Evolutionary conservation across 2,113 vertebrate genomes (phyloP).

Genomic region (Epinephelus fuscoguttatus): DNA sequence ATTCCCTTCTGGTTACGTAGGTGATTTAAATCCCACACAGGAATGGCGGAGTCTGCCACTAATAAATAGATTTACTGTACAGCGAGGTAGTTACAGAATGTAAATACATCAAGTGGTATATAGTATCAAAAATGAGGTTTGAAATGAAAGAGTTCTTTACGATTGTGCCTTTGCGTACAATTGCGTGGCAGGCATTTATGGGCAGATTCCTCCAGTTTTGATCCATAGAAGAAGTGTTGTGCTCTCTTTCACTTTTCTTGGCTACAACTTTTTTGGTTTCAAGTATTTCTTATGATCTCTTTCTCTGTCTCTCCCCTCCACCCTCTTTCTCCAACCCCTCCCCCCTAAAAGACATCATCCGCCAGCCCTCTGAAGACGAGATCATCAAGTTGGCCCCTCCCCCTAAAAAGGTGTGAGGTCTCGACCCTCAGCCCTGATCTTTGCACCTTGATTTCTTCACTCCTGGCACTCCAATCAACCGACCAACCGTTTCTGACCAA

Average conservation of each 20-base stretch:
- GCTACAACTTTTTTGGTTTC: not conserved
- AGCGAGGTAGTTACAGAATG: no score
- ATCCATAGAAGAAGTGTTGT: not conserved
- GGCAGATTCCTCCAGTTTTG: not conserved
- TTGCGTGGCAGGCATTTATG: not conserved
- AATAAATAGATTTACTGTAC: no score
- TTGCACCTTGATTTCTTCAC: slow-evolving; percentile 72
- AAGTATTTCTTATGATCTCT: slow-evolving; percentile 3
- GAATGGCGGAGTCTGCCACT: no score
- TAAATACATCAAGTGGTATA: no score
- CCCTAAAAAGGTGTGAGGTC: slow-evolving; percentile 92
- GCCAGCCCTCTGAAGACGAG: slow-evolving; percentile 96
- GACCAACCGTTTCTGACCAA: slow-evolving; percentile 50
- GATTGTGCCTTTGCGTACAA: not conserved
- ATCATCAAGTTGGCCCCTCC: slow-evolving; percentile 96
- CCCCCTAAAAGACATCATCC: slow-evolving; percentile 89
- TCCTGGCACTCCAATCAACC: slow-evolving; percentile 68
- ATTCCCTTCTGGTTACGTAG: no score
- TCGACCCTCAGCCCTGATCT: slow-evolving; percentile 51
- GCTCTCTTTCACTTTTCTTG: not conserved
- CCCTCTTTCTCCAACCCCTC: not conserved
- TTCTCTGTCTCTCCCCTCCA: not conserved
- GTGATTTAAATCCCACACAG: no score
- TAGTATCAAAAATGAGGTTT: not conserved
- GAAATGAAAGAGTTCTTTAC: not conserved